A percentile compares a stretch with the other conserved stretches of the same genome.
phyloP scores from a whole-genome alignment of 1,140 invertebrate genomes.

The Neomicropteryx cornuta region DNA sequence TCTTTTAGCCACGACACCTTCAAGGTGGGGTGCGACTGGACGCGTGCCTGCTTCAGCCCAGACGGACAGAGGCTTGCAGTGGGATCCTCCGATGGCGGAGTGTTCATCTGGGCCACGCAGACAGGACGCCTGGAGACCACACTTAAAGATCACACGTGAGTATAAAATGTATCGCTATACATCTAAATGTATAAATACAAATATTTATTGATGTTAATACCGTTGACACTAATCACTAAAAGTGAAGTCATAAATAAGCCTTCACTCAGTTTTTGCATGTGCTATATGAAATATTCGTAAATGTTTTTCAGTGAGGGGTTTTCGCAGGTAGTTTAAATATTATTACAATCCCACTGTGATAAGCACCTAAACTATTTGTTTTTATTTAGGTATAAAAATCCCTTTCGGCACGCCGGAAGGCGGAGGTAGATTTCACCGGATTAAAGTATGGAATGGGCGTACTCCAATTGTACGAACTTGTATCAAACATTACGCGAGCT shows the following conservation, averaged over 20 bases:
- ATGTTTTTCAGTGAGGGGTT: not conserved
- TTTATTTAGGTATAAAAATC: too few relatives aligned
- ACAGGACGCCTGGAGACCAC: conserved; percentile 67
- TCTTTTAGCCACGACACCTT: conserved; percentile 76
- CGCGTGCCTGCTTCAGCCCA: conserved; percentile 84
- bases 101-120: conserved; percentile 85
- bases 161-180: conserved; percentile 16
- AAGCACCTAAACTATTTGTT: too few relatives aligned
- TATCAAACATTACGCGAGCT: too few relatives aligned
- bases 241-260: not conserved
- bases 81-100: conserved; percentile 80
- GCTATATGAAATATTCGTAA: not conserved
- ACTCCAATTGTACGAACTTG: too few relatives aligned
- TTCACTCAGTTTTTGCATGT: not conserved
- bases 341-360: not conserved
- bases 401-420: too few relatives aligned
- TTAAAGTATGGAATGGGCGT: too few relatives aligned
- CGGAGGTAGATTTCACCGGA: too few relatives aligned
- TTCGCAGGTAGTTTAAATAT: not conserved
- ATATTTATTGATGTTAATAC: too few relatives aligned
- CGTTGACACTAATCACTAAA: conserved; percentile 1
- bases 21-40: conserved; percentile 90
- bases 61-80: conserved; percentile 79
- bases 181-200: too few relatives aligned
- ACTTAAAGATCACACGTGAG: conserved; percentile 84